Conservation (phyloP, 2,113 vertebrate genomes). For the Maccullochella peelii region DNA sequence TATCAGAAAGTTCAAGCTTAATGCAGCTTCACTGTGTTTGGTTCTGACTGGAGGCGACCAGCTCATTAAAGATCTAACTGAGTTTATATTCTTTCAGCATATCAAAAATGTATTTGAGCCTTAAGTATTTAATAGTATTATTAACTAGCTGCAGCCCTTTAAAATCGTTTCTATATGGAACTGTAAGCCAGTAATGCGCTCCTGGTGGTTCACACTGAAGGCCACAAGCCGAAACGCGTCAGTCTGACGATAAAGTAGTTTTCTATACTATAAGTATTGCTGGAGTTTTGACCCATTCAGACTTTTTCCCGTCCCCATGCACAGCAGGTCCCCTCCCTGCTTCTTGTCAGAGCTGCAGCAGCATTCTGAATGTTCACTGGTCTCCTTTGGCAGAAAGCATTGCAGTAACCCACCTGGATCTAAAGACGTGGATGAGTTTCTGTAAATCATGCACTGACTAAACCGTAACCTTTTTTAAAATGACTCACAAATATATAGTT, state of each 20-base stretch:
- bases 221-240: neutral
- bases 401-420: neutral
- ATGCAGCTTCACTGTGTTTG: neutral
- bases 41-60: slow-evolving; percentile 11
- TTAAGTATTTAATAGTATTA: no score
- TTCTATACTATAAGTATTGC: neutral
- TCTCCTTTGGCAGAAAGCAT: neutral
- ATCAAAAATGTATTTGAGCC: neutral
- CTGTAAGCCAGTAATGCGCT: neutral
- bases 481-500: no score
- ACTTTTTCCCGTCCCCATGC: neutral
- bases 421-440: neutral
- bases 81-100: neutral
- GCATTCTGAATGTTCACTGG: neutral
- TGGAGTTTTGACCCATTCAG: neutral
- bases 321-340: neutral
- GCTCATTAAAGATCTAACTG: neutral
- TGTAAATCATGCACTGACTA: neutral
- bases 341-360: neutral
- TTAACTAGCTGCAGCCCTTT: neutral
- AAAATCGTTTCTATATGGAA: neutral
- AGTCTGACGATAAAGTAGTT: no score
- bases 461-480: no score
- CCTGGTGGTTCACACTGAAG: neutral
- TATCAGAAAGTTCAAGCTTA: neutral